Base-by-base conservation (phyloP, 2,113 vertebrate genomes). In the Plotosus lineatus region DNA sequence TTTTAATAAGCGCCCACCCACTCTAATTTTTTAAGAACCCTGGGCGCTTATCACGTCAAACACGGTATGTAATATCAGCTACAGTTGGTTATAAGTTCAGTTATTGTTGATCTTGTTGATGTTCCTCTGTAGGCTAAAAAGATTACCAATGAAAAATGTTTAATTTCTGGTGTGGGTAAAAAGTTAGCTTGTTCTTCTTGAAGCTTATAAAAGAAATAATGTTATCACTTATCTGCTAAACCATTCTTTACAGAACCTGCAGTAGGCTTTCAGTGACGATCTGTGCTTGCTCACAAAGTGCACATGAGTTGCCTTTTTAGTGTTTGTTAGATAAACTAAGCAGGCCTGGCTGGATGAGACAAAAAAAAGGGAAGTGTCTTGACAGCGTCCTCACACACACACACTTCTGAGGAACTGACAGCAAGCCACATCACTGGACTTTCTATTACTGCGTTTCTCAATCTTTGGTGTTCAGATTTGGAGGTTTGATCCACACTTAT, bases 291-390 rank as follows among this genome's bases (percentile, higher is more conserved):
- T 40, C 51, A 26, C 19, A 75, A 75, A 53, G 31, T 7, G 17
- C 38, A 17, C 73, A 75, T 3, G 36, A 21, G 42, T 60, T 76
- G 10, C 40, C 73, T 53, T 56, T 75, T 76, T 60, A 55, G 36
- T 17, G 33, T 7, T 17, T 76, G 74, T 28, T 44, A 76, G 74
- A 46, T n/a, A 77, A 60, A 77, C n/a, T 61, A 50, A 44, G 40
- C 75, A 61, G 75, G 31, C n/a, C 15, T 33, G n/a, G 75, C 15
- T 33, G n/a, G 75, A 46, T 28, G 28, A 48, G 68, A 50, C n/a
- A 28, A 44, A 44, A 21, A 58, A 44, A 3, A 8, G 9, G 0
- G 31, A 28, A 44, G 53, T 11, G 9, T 44, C 17, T 60, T 40
- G 73, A 75, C 12, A 3, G 23, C 8, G 36, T 75, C 58, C 33